These are phyloP conservation scores for Buphagus erythrorhynchus DNA, from an alignment of 2,797 vertebrate genomes.

Conservation along the genomic window DNA sequence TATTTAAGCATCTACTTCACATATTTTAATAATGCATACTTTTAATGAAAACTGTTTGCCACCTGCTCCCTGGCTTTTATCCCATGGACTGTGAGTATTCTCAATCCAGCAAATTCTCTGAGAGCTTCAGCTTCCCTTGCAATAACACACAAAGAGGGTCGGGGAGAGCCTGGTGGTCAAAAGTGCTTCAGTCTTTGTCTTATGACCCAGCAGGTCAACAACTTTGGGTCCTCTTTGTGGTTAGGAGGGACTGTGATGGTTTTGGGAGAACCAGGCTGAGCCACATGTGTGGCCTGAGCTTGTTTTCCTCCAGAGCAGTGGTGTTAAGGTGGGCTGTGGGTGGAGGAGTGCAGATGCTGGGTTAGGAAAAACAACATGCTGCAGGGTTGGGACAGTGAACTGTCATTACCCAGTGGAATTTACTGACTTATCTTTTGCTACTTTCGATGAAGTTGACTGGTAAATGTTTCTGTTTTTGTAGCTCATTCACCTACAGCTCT, in stretches of 20 bases:
- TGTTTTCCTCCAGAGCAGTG: neutral
- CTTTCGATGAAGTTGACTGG: constrained; percentile 38
- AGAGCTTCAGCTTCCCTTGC: neutral
- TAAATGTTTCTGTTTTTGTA: constrained; percentile 77
- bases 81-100: neutral
- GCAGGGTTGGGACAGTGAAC: neutral
- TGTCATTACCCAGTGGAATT: neutral
- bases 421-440: neutral
- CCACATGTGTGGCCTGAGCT: accelerated
- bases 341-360: neutral
- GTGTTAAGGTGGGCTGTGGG: neutral
- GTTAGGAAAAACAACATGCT: neutral
- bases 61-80: neutral
- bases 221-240: accelerated
- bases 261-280: neutral
- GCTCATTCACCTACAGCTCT: constrained; percentile 90
- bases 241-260: neutral
- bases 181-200: neutral
- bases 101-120: neutral
- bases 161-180: neutral
- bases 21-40: neutral
- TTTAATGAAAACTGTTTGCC: neutral
- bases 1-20: neutral
- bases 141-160: accelerated
- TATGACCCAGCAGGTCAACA: neutral